Evolutionary conservation across 2,113 vertebrate genomes (phyloP), one percentile per base, ranked within the genome.

Genomic region (Trogon surrucura): DNA sequence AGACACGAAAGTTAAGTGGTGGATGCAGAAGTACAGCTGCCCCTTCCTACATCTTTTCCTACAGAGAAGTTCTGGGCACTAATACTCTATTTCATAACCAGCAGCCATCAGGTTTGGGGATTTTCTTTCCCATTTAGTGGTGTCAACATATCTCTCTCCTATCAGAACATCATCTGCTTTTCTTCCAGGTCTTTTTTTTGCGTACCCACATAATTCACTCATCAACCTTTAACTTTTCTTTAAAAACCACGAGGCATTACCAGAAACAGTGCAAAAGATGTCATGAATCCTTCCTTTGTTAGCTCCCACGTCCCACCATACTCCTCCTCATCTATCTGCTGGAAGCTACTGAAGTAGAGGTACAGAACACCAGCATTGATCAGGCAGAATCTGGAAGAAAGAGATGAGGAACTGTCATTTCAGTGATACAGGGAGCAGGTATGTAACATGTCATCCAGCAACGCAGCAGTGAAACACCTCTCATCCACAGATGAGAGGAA

Each of bases 231-330:
- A 61, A 88, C 54, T 41, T 41, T 41, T 41, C 41, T 41, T 41
- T 41, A 41, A 41, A 45, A 62, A 80, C 48, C 48, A 88, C 87
- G 29, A 82, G 9, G 69, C 89, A 86, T 91, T 98, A 99, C 99
- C 99, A 99, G 97, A 97, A 99, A 99, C 90, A 99, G 97, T 92
- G 99, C 99, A 98, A 99, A 99, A 25, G 99, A 99, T 23, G 99
- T 99, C 99, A 99, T 99, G 98, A 99, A 99, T 70, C 99, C 99
- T 98, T 99, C 99, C 98, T 99, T 99, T 1, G 99, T 99, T 74
- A 99, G 98, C 86, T 99, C 99, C 99, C 99, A 99, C 0, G 99
- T 99, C 79, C 99, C 99, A 0, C 99, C 99, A 62, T 99, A 99
- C 78, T 99, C 99, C 79, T 99, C 99, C 95, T 99, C 99, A 47